Percentiles rank a stretch among this genome's conserved stretches.
Evolutionary conservation across 2,888 invertebrate species (phyloP).

Genomic region (Cephalotes varians): DNA sequence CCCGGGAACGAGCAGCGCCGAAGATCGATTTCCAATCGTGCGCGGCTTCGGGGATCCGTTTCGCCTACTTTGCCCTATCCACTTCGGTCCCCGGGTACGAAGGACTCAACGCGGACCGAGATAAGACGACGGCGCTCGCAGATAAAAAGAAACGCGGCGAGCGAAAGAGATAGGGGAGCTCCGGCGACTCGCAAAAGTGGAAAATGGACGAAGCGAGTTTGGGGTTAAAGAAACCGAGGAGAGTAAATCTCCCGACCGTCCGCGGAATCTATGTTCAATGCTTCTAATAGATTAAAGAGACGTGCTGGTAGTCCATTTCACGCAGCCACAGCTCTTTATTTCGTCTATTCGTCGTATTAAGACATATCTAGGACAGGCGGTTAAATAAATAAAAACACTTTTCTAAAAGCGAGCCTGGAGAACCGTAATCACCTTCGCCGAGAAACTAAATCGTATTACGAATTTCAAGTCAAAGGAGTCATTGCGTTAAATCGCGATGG

Average conservation of each 20-base stretch:
- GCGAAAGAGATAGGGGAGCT: slow-evolving; percentile 54
- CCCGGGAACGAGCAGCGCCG: slow-evolving; percentile 37
- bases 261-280: slow-evolving; percentile 52
- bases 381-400: slow-evolving; percentile 41
- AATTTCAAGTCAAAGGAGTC: slow-evolving; percentile 3
- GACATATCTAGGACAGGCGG: slow-evolving; percentile 18
- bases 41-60: slow-evolving; percentile 35
- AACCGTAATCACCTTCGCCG: slow-evolving; percentile 24
- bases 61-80: slow-evolving; percentile 48
- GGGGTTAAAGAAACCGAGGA: slow-evolving; percentile 61
- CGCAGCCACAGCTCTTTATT: slow-evolving; percentile 52
- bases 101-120: slow-evolving; percentile 59
- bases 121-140: slow-evolving; percentile 52
- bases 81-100: slow-evolving; percentile 48
- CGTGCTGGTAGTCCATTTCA: slow-evolving; percentile 48
- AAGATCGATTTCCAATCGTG: slow-evolving; percentile 58
- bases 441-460: slow-evolving; percentile 20
- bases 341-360: slow-evolving; percentile 44
- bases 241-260: slow-evolving; percentile 37
- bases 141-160: slow-evolving; percentile 59
- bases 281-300: slow-evolving; percentile 54
- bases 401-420: background rate
- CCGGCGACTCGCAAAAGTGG: slow-evolving; percentile 61
- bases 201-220: slow-evolving; percentile 61
- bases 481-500: background rate